A percentile compares a stretch with the other conserved stretches of the same genome.
Evolutionary conservation across 2,797 vertebrate genomes (phyloP).

Genomic region (Hippopotamyrus pictus): DNA sequence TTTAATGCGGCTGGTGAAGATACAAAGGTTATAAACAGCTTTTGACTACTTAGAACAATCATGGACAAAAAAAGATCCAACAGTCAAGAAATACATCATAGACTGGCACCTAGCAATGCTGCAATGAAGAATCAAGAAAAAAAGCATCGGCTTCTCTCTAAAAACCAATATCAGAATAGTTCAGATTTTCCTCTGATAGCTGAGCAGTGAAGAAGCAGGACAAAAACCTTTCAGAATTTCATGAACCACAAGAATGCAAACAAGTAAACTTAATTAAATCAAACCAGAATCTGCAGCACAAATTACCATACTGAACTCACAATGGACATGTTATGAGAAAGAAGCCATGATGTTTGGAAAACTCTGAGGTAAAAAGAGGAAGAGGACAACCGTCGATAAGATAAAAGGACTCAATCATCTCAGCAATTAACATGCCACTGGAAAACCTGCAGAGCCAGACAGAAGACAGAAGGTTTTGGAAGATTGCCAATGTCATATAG

Average conservation of each 20-base stretch:
- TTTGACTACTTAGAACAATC: neutral
- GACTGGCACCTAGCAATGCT: neutral
- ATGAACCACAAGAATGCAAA: neutral
- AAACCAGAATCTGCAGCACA: neutral
- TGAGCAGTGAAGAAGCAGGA: neutral
- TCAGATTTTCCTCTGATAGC: neutral
- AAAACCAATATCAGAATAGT: neutral
- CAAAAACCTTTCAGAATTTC: neutral
- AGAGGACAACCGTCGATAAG: neutral
- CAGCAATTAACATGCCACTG: neutral
- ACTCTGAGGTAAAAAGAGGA: neutral
- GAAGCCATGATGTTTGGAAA: neutral
- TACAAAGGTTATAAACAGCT: neutral
- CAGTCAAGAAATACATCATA: neutral
- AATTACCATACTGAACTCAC: neutral
- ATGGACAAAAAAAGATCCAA: neutral
- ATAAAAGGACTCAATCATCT: neutral
- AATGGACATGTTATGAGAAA: neutral
- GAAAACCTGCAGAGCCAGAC: neutral
- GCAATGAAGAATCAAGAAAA: neutral
- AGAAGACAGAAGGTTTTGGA: neutral
- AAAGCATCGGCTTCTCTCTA: neutral
- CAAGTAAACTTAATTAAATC: neutral
- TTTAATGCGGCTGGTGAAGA: neutral
- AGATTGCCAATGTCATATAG: neutral